Base-by-base conservation (phyloP, 2,888 invertebrate species). In the Lordiphosa fenestrarum region DNA sequence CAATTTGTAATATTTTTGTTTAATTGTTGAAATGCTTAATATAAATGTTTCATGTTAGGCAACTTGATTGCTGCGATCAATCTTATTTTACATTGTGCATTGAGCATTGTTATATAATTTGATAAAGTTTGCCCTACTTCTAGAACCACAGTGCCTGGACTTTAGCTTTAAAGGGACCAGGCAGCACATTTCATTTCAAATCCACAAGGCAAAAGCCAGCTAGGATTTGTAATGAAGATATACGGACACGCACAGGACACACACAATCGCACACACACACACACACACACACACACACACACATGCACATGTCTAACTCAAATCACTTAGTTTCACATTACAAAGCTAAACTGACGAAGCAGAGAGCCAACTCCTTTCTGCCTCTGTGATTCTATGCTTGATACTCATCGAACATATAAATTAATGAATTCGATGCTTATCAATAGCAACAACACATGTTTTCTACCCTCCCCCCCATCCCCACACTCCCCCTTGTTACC, bases 351-450 rank as follows among this genome's bases (percentile, higher is more conserved):
- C 62, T 50, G 68, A 56, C 61, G 58, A 52, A 39, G 51, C 21
- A 42, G 66, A 49, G 30, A 49, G 64, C 49, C 40, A 76, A 70
- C 73, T 69, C 71, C 70, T 80, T 84, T 62, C 66, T 63, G 63
- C 66, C 66, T 57, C 66, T 63, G 63, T 61, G 60, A 56, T 57
- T 46, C 67, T 60, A 38, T 55, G 70, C 54, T 57, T 67, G 76
- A 69, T 69, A 54, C 65, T 58, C 64, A 63, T 61, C 61, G 64
- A 66, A 83, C 81, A 80, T 81, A 85, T 84, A 81, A 81, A 81
- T 85, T 85, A 81, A 81, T 81, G 84, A 81, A 85, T 81, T 85
- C 84, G 85, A 85, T 81, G 81, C 84, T 81, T 81, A 81, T 81
- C 85, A 81, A 77, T 75, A 84, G 73, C 59, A 56, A 25, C 53